Evolutionary conservation across 2,888 invertebrate species (phyloP), one percentile per base, ranked within the genome.

Genomic region (Apeira syringaria): DNA sequence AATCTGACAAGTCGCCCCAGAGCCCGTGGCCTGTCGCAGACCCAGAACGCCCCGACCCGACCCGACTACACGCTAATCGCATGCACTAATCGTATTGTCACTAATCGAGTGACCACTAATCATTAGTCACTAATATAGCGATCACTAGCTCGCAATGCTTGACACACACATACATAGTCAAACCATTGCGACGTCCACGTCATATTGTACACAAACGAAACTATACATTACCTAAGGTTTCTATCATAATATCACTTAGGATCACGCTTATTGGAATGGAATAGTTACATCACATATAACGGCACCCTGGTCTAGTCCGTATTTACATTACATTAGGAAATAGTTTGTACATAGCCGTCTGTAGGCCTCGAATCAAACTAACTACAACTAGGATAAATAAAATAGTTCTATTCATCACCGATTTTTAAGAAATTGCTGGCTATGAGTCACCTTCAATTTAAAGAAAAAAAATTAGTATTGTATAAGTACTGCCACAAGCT

Each of bases 181-280:
- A 18, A 18, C 31, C 20, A 20, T 11, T 30, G 42, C 26, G 31
- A 13, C 20, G 28, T 32, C 15, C 15, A 36, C 13, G 3, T 9
- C 15, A 28, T 8, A 40, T 33, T 5, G 15, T 13, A 39, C 34
- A 12, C 17, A 38, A 4, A 25, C 24, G 25, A 41, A 31, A 41
- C 35, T 33, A 20, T 35, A 34, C 9, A 5, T 26, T 44, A 44
- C 38, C 44, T 34, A 44, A 38, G 38, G 44, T 44, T 18, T 57
- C 55, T 59, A 64, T 57, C 42, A 54, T 74, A 74, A 74, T 81
- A 81, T 80, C 80, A 80, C 81, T 66, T 72, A 70, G 69, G 49
- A 50, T 53, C 45, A 51, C 51, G 49, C 51, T 41, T 46, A 50
- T 36, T 75, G 81, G 79, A 82, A 80, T 80, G 82, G 74, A 75